Base-by-base conservation (phyloP, 2,797 vertebrate species). In the Karalla daura region DNA sequence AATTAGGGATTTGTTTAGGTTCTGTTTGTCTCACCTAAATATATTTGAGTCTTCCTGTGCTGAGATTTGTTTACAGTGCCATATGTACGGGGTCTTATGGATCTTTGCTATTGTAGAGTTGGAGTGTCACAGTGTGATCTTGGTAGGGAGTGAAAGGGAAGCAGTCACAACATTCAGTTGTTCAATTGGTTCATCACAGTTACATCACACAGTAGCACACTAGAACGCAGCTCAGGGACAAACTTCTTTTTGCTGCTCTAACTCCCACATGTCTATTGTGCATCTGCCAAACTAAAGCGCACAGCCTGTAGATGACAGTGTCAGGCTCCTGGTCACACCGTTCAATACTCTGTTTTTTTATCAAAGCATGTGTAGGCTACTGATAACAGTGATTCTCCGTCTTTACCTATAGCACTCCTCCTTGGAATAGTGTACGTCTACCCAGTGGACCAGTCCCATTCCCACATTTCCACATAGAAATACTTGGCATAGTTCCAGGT, bases 1-100 rank as follows among this genome's bases (percentile, higher is more conserved):
- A 84, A 76, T 58, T 18, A 54, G 2, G 47, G 17, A 67, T 72
- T 14, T 63, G 52, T 45, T 70, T 39, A 25, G 40, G 17, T 23
- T 27, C 14, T 2, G 0, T 59, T 64, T 73, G 44, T 78, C 64
- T 51, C 17, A 35, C 18, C 39, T 51, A 50, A 63, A 60, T 74
- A 33, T 25, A 30, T 69, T 76, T 36, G 3, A 3, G 28, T 41
- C 13, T 41, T 46, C 58, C 59, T 28, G 13, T 56, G 28, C 24
- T 30, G 0, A 51, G 24, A 43, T 40, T 58, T 67, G 33, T 49
- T 71, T 70, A 53, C 44, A 44, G 25, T 47, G 23, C 35, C 52
- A 5, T 64, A 3, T n/a, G n/a, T n/a, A n/a, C n/a, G n/a, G n/a
- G n/a, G n/a, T n/a, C n/a, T n/a, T n/a, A n/a, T n/a, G n/a, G n/a